phyloP scores from a whole-genome alignment of 37 sponge, comb jelly and placozoan species.

The Oopsacas minuta region DNA sequence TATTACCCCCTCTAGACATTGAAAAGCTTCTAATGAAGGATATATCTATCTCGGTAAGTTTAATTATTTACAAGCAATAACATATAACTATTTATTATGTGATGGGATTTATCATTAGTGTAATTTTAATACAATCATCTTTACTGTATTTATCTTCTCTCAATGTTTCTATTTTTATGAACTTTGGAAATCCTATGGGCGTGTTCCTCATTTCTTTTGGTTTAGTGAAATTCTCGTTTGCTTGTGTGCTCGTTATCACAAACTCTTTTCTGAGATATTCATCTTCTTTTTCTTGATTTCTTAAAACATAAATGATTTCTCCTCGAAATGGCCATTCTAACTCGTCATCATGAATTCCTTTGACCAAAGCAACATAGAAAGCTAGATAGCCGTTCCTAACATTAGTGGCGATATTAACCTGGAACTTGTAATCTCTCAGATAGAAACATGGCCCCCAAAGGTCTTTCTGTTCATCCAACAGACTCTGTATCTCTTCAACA shows the following conservation, averaged over 20 bases:
- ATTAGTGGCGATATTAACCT: neutral
- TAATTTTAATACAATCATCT: neutral
- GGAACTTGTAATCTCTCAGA: constrained; percentile 12
- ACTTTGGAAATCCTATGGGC: neutral
- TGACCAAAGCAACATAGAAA: neutral
- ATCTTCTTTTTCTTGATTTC: neutral
- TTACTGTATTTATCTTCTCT: neutral
- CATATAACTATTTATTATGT: neutral
- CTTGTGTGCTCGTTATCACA: neutral
- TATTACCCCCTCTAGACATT: neutral
- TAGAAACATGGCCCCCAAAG: neutral
- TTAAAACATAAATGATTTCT: neutral
- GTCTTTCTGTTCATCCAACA: neutral
- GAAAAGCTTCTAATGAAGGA: neutral
- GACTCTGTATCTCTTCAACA: neutral
- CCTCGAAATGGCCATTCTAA: neutral
- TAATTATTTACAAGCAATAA: neutral
- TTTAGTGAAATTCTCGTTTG: neutral
- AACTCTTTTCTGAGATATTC: neutral
- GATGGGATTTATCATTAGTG: neutral
- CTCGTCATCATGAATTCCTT: neutral
- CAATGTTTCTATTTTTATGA: neutral
- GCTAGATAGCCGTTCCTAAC: neutral
- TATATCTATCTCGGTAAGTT: neutral
- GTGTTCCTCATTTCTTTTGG: neutral